Conservation (phyloP, 2,797 vertebrate genomes). For the Microcaecilia unicolor region DNA sequence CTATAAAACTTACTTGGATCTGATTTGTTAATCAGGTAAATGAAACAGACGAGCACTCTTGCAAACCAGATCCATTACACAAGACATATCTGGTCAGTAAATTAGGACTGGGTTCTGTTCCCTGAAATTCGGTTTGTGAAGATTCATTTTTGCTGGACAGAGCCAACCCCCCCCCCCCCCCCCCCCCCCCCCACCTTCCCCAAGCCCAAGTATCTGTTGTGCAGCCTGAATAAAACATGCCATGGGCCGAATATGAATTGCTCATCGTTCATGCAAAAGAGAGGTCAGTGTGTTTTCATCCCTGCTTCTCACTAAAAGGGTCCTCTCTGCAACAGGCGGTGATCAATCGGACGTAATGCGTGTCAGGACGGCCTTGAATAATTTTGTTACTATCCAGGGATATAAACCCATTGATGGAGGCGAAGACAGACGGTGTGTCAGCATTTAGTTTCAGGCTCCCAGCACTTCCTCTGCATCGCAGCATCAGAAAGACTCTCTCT, state of each 20-base stretch:
- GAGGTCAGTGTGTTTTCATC: too few species aligned
- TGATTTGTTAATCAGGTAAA: constrained; percentile 4
- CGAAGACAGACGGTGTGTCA: constrained; percentile 43
- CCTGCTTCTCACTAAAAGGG: constrained; percentile 46
- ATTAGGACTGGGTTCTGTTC: too few species aligned
- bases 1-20: too few species aligned
- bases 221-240: too few species aligned
- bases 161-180: too few species aligned
- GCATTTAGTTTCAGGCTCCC: constrained; percentile 56
- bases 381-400: constrained; percentile 64
- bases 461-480: constrained; percentile 47
- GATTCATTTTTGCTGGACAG: too few species aligned
- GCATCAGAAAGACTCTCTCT: constrained; percentile 41
- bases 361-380: constrained; percentile 54
- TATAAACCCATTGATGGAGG: constrained; percentile 51
- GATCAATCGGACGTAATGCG: constrained; percentile 52
- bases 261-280: constrained; percentile 1
- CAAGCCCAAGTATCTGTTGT: too few species aligned
- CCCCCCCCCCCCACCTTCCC: too few species aligned
- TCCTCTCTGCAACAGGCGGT: constrained; percentile 47
- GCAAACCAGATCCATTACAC: constrained; percentile 18
- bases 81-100: constrained; percentile 19
- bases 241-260: not conserved
- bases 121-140: too few species aligned
- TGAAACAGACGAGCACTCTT: not conserved